Percentiles rank a stretch among this genome's conserved stretches.
These are phyloP conservation scores for Enteromius mattozi DNA, from an alignment of 2,797 vertebrate species.

Conservation along the genomic window DNA sequence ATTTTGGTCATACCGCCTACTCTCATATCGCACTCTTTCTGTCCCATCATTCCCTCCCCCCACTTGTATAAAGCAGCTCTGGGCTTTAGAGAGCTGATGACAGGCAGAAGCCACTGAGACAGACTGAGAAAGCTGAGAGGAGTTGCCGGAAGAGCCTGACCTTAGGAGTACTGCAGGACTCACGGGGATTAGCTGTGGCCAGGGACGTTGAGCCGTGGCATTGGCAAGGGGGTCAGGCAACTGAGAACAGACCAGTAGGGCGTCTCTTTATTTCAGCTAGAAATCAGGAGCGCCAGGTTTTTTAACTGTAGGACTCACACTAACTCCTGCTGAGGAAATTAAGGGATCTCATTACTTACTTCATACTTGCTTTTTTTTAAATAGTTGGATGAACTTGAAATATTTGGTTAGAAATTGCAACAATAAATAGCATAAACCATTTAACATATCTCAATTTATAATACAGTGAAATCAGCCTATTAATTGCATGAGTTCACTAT, in stretches of 20 bases:
- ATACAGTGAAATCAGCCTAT: not conserved
- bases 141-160: constrained; percentile 19
- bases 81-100: constrained; percentile 1
- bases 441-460: not conserved
- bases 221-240: constrained; percentile 11
- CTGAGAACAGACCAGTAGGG: constrained; percentile 4
- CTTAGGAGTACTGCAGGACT: constrained; percentile 13
- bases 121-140: constrained; percentile 13
- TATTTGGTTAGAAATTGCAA: not conserved
- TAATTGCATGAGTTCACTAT: not conserved
- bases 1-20: constrained; percentile 6
- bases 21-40: constrained; percentile 12
- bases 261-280: not conserved
- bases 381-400: not conserved
- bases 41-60: not conserved
- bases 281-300: not conserved
- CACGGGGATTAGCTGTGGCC: not conserved
- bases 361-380: not conserved
- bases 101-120: constrained; percentile 26
- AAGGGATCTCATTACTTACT: not conserved
- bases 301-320: not conserved
- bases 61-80: constrained; percentile 1
- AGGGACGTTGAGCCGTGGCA: not conserved
- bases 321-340: not conserved
- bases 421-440: not conserved